Evolutionary conservation across 2,797 vertebrate species (phyloP), one percentile per base, ranked within the genome.

Genomic region (Sebastes itinus): DNA sequence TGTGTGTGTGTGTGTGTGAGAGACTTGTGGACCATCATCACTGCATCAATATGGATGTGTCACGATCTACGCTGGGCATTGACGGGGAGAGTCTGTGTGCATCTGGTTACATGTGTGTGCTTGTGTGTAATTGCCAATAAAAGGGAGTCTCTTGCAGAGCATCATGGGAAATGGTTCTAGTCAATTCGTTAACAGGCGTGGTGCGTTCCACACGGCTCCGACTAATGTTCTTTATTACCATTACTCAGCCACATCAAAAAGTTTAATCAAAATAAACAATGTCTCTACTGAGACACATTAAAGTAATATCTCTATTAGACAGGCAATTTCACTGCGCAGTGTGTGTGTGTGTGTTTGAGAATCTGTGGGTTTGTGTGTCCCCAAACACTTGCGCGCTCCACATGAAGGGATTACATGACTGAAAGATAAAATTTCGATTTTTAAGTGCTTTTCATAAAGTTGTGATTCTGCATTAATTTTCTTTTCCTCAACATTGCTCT

Each of bases 231-330:
- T 88, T 91, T 66, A 92, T 93, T 89, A 77, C 82, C 80, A 83
- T 89, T 70, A 88, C 86, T 86, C 59, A 78, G 78, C 78, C 81
- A 81, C 81, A 90, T 90, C 68, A 84, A 75, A 89, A 75, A 76
- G 68, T 89, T 77, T 86, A 90, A 92, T 94, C 85, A 87, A 91
- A 89, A 91, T 77, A 85, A 94, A 87, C 85, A 84, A 91, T 86
- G 61, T 81, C 83, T 77, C 82, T 81, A 55, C 49, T 33, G 82
- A 73, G 83, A 78, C 82, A 25, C 35, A 88, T 83, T 77, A 88
- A 86, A 87, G 81, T 81, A 85, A 92, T 62, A 76, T 80, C 68
- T 85, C 80, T 77, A 46, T 78, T 72, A 46, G 81, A 82, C 52
- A 76, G 75, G 55, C 82, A 76, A 80, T 84, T 83, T 81, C 73